These are phyloP conservation scores for Drosophila setifemur DNA, from an alignment of 1,140 invertebrate species.

Conservation along the genomic window DNA sequence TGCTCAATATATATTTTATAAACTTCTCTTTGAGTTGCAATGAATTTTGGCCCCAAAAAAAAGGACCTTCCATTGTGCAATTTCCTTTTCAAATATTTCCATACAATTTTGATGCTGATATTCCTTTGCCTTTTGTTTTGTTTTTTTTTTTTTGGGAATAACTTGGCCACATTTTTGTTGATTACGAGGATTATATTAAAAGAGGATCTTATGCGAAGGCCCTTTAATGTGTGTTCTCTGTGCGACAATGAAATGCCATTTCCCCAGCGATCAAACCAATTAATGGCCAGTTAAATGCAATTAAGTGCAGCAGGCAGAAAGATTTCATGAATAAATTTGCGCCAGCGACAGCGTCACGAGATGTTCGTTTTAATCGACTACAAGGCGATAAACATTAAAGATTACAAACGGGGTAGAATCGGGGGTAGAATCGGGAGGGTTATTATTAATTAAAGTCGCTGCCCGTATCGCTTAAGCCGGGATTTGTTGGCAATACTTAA, in stretches of 20 bases:
- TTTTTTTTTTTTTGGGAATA: no score
- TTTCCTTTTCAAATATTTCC: background rate
- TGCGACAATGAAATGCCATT: no score
- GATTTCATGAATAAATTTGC: constrained; percentile 55
- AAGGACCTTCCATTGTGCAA: background rate
- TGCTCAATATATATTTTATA: background rate
- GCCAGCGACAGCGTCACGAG: constrained; percentile 52
- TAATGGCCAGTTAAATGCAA: constrained; percentile 59
- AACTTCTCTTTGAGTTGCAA: background rate
- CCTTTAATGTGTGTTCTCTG: no score
- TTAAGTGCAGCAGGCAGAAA: constrained; percentile 24
- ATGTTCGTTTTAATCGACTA: constrained; percentile 60
- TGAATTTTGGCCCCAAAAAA: background rate
- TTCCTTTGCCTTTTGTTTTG: background rate
- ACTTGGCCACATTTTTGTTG: no score
- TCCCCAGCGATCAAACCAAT: constrained; percentile 15
- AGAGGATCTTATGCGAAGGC: no score
- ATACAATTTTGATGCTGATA: background rate
- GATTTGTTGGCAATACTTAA: constrained; percentile 55
- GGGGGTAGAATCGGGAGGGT: constrained; percentile 7
- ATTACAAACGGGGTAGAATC: constrained; percentile 36
- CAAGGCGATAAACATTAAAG: constrained; percentile 70
- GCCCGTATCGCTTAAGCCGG: constrained; percentile 41
- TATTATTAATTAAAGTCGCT: constrained; percentile 46
- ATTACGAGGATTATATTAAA: no score